A percentile compares a stretch with the other conserved stretches of the same genome.
These are phyloP conservation scores for Hippopotamyrus pictus DNA, from an alignment of 2,797 vertebrate genomes.

Conservation along the genomic window DNA sequence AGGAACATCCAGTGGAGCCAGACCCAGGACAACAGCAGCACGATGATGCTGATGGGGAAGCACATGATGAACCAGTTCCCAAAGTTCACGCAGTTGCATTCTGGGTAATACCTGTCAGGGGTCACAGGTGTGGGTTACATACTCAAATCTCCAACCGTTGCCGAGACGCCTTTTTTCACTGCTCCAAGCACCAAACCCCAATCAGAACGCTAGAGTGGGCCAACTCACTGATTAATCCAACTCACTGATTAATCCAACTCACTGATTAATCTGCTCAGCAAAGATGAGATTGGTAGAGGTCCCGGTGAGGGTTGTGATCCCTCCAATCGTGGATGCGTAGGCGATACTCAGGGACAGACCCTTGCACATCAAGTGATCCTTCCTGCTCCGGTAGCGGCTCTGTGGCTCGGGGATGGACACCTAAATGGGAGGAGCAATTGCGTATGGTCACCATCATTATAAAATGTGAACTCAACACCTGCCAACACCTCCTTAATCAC, in stretches of 20 bases:
- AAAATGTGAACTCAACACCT: background rate
- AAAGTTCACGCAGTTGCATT: constrained; percentile 75
- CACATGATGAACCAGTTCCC: constrained; percentile 82
- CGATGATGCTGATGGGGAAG: constrained; percentile 68
- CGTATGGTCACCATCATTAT: background rate
- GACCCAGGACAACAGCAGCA: constrained; percentile 77
- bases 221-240: constrained; percentile 79
- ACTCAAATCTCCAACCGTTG: background rate
- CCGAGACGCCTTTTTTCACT: background rate
- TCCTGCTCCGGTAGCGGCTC: constrained; percentile 51
- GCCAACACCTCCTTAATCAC: background rate
- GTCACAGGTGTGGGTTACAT: background rate
- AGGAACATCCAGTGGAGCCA: constrained; percentile 87
- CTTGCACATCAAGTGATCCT: constrained; percentile 75
- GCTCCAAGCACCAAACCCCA: background rate
- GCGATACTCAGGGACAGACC: constrained; percentile 78
- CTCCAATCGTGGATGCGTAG: constrained; percentile 83
- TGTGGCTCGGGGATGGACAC: constrained; percentile 32
- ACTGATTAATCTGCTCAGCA: constrained; percentile 77
- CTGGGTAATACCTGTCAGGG: constrained; percentile 69
- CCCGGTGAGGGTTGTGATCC: constrained; percentile 80
- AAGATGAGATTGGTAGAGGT: constrained; percentile 91
- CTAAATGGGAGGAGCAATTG: constrained; percentile 20
- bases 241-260: too few species aligned
- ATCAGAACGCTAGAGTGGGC: background rate